Evolutionary conservation across 2,113 vertebrate species (phyloP).

Genomic region (Raja brachyura): DNA sequence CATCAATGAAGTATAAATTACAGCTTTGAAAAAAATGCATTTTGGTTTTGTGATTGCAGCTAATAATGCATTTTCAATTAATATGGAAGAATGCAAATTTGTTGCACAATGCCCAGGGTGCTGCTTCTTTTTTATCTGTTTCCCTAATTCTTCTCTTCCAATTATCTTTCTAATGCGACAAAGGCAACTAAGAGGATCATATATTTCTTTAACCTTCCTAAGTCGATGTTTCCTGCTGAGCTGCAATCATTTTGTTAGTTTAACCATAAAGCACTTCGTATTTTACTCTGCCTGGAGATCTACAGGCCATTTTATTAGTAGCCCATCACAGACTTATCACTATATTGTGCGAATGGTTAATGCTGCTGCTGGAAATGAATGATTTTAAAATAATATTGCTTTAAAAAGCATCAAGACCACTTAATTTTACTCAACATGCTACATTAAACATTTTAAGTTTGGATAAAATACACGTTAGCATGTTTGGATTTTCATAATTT

Average conservation of each 20-base stretch:
- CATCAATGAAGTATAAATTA: conserved; percentile 64
- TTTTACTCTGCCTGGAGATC: background rate
- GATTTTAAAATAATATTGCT: background rate
- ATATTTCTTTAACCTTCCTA: background rate
- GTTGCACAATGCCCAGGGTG: background rate
- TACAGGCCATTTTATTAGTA: background rate
- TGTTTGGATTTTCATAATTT: background rate
- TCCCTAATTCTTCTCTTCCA: background rate
- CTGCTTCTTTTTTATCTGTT: background rate
- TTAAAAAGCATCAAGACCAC: background rate
- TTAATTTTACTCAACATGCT: too few species aligned
- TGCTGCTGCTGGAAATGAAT: background rate
- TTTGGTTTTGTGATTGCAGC: conserved; percentile 62
- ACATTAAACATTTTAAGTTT: background rate
- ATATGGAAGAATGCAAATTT: conserved; percentile 59
- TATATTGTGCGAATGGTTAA: background rate
- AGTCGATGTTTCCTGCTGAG: background rate
- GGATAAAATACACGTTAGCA: background rate
- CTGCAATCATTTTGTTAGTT: background rate
- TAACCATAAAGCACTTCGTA: background rate
- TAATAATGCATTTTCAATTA: conserved; percentile 73
- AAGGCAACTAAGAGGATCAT: background rate
- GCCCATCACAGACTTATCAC: background rate
- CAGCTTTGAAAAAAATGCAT: conserved; percentile 45
- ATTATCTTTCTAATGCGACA: background rate